Base-by-base conservation (phyloP, 1,140 invertebrate genomes). In the Micrasema longulum region DNA sequence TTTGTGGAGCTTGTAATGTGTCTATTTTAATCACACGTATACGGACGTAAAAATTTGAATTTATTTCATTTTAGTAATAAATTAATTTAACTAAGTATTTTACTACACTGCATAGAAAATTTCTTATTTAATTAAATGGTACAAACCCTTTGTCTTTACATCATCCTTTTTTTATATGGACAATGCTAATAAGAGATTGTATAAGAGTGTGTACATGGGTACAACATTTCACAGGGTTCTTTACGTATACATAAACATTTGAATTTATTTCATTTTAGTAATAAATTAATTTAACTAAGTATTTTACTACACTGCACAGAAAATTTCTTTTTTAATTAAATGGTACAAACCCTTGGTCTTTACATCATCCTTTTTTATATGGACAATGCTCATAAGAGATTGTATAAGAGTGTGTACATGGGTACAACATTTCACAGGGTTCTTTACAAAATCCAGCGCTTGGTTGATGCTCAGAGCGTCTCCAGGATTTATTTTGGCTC, bases 171-270 rank as follows among this genome's bases (percentile, higher is more conserved):
- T 96, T 95, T 71, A 92, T 83, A 80, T 91, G 89, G 12, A 98
- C 95, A 64, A 97, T 91, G 74, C 91, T 89, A 83, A 97, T 91
- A 11, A 98, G 85, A 65, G 93, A 91, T 72, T 94, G 90, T 68
- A 98, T 96, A 41, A 98, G 87, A 55, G 89, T 83, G 78, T 97
- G 91, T 31, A 99, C 93, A 78, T 94, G 90, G 76, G 94, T 90
- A 83, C 98, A 99, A 84, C 96, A 97, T 79, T 91, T 91, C 14
- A 94, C 93, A 0, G 98, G 98, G 87, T 99, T 99, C 83, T 96
- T 96, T 0, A 99, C 96, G n/a, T n/a, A n/a, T n/a, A n/a, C n/a
- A n/a, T n/a, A n/a, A n/a, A n/a, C n/a, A n/a, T n/a, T n/a, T n/a
- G n/a, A n/a, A n/a, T n/a, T n/a, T n/a, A n/a, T n/a, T n/a, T n/a